Base-by-base conservation (phyloP, 2,888 invertebrate species). In the Gordius sp. region DNA sequence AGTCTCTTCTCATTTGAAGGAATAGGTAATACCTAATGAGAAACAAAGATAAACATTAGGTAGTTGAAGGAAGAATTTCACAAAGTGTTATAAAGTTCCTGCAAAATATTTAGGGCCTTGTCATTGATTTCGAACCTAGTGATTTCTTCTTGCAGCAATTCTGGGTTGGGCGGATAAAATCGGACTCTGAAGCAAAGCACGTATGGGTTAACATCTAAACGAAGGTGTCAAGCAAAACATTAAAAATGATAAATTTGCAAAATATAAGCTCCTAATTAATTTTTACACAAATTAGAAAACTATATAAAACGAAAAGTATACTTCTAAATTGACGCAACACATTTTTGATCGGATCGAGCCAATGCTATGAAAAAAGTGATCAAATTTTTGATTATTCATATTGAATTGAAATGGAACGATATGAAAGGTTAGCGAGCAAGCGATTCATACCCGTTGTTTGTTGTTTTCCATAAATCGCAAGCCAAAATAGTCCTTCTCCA, bases 171-270 rank as follows among this genome's bases (percentile, higher is more conserved):
- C 18, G 93, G 91, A 70, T 93, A 93, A 71, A 86, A 93, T 74
- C 91, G 91, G 61, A 91, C 84, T 61, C 91, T 81, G 71, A 93
- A 85, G 72, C 86, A 87, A 68, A 93, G 82, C 60, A 87, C 72
- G 66, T 85, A 80, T 60, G 85, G 83, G 64, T 82, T 80, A 65
- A 86, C 77, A 72, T 86, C 87, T 84, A 47, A 33, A 33, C 8
- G 8, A 33, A 33, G n/a, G n/a, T 13, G 8, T 13, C 39, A 33
- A 33, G n/a, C n/a, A 33, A n/a, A 33, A 33, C n/a, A 33, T 33
- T 13, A 13, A 33, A 8, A 33, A 13, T 33, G n/a, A 33, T n/a
- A 33, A 13, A n/a, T 33, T 13, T 8, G n/a, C 8, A 33, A n/a
- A 33, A n/a, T 13, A n/a, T 13, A n/a, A 33, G 39, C 8, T 8